These are phyloP conservation scores for Leptinotarsa lineolata DNA, from an alignment of 1,140 invertebrate species.

Conservation along the genomic window DNA sequence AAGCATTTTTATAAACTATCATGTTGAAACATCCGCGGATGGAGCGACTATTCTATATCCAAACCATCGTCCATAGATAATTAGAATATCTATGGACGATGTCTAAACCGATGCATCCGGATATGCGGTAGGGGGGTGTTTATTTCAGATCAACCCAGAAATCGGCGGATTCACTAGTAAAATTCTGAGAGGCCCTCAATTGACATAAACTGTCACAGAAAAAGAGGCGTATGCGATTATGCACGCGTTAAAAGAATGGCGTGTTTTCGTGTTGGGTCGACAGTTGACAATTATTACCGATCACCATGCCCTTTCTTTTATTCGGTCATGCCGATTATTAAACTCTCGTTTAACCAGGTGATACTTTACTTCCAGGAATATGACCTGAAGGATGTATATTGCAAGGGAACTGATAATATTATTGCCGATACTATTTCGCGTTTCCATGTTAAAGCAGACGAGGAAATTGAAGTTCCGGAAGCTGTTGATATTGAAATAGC, in stretches of 20 bases:
- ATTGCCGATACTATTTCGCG: slow-evolving; percentile 8
- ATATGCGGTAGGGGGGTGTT: not conserved
- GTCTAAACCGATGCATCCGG: not conserved
- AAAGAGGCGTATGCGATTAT: not conserved
- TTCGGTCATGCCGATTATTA: not conserved
- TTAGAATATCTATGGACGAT: too few species aligned
- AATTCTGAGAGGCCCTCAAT: not conserved
- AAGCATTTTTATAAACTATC: not conserved
- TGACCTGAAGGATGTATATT: slow-evolving; percentile 14
- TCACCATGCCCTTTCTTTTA: not conserved
- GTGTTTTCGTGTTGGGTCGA: not conserved
- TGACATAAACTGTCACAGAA: not conserved
- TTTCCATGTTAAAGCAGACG: not conserved
- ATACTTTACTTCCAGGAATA: slow-evolving; percentile 19
- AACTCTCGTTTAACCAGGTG: slow-evolving; percentile 14
- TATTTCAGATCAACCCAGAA: not conserved
- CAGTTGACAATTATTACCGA: not conserved
- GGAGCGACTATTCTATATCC: not conserved
- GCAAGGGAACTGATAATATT: slow-evolving; percentile 21
- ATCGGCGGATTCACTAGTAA: not conserved
- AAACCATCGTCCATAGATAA: too few species aligned
- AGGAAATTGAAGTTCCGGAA: slow-evolving; percentile 6
- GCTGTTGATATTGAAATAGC: not conserved
- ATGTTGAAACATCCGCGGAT: not conserved
- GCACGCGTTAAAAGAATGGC: not conserved